Conservation (phyloP, 2,888 invertebrate genomes). For the Cordilura impudica region DNA sequence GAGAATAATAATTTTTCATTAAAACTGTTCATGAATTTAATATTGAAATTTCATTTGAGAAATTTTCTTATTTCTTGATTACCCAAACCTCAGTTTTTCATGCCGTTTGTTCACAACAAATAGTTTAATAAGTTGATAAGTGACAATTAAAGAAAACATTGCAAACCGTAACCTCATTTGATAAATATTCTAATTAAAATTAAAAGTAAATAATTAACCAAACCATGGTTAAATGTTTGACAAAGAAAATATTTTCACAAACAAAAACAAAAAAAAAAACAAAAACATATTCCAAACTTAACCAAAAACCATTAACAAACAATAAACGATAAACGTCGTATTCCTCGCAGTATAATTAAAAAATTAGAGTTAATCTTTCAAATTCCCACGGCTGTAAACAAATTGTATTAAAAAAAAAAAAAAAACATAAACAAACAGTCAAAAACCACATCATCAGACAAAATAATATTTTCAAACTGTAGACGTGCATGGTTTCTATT, state of each 20-base stretch:
- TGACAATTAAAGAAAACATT: constrained; percentile 12
- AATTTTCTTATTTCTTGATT: no score
- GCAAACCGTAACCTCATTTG: constrained; percentile 57
- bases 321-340: constrained; percentile 45
- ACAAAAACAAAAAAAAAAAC: constrained; percentile 13
- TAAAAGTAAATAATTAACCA: constrained; percentile 51
- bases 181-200: constrained; percentile 58
- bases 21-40: no score
- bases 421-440: background rate
- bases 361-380: constrained; percentile 43
- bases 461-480: background rate
- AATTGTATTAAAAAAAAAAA: background rate
- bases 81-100: no score
- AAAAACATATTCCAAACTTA: constrained; percentile 10
- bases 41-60: no score
- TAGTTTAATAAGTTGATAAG: no score
- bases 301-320: constrained; percentile 40
- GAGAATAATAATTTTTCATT: no score
- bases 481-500: background rate
- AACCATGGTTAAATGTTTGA: constrained; percentile 4
- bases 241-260: constrained; percentile 13
- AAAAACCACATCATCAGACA: constrained; percentile 20
- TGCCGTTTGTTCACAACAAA: no score
- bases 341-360: constrained; percentile 3
- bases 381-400: constrained; percentile 46